Base-by-base conservation (phyloP, 2,113 vertebrate genomes). In the Nothoprocta perdicaria region DNA sequence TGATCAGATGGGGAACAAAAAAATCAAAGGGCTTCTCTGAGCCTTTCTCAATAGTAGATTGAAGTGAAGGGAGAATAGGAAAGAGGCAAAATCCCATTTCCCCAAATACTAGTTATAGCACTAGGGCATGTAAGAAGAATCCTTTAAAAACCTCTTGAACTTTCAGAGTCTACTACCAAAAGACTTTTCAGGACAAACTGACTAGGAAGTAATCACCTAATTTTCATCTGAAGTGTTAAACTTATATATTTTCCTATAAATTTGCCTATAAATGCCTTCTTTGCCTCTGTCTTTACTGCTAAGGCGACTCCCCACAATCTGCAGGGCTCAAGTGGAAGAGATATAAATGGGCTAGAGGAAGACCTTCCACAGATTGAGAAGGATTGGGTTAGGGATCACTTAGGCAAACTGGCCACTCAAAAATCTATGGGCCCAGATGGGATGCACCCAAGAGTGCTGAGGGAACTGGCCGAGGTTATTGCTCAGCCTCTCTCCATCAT, bases 1-100 rank as follows among this genome's bases (percentile, higher is more conserved):
- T 57, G 27, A 8, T 2, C 8, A 21, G 4, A 8, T 35, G 9
- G 4, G 17, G 23, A 14, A 2, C 0, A 1, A 76, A 29, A 74
- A 53, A 33, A 40, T 6, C 11, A 61, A 18, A 46, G 6, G 29
- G 18, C 1, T 81, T 6, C 4, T 88, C 14, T 85, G 63, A 68
- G 81, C 60, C 40, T 43, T 3, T 9, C 52, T 72, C 35, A 12
- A 14, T 3, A 29, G 38, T 63, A 68, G 19, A 45, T 18, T 35
- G 14, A 75, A 57, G 10, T 33, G 12, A 80, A 88, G 3, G 3
- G 6, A 23, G 18, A 80, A 61, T 4, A 77, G 11, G 24, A 41
- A 33, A 68, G 17, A 76, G 75, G 14, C n/a, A 80, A 88, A 82
- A 35, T 8, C 26, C 13, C 29, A 88, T 13, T 79, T 77, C 48